Evolutionary conservation across 2,797 vertebrate genomes (phyloP), one percentile per base, ranked within the genome.

Genomic region (Macroramphosus scolopax): DNA sequence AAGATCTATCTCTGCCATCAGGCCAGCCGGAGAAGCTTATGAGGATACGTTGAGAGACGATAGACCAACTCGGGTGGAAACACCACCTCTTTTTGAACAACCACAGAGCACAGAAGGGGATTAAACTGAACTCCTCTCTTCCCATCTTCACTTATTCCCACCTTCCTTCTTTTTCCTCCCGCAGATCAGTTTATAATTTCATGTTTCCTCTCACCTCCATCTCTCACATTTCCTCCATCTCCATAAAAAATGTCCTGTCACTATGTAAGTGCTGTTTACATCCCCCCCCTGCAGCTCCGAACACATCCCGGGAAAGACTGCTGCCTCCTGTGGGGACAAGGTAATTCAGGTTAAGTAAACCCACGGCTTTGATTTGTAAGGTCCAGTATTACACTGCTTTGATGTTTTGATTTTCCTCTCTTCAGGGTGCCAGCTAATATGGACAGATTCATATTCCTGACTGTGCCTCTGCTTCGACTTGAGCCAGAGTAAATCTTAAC

Each of bases 121-220:
- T 78, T 74, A 52, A 67, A 81, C 68, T 78, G 52, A 75, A 69
- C 52, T 59, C 75, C 33, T 59, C 9, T 28, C 14, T 29, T 20
- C n/a, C n/a, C n/a, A n/a, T n/a, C n/a, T n/a, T n/a, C n/a, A n/a
- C n/a, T n/a, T n/a, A n/a, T n/a, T 38, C 18, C 46, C 34, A 24
- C 48, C 25, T 41, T 15, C 25, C 22, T 24, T 12, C 37, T 22
- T 12, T 22, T 17, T 2, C 26, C 9, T 5, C 39, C 17, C 43
- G n/a, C 17, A 64, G 59, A 66, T 57, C 28, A 41, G 17, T 28
- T 3, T 16, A 41, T 51, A 12, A 45, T 60, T 52, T 40, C 49
- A 46, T 30, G 42, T 54, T 53, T 56, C 56, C 32, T 51, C 49
- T 43, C 53, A 37, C 16, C 37, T 55, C 38, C 45, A 45, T 32